Percentiles rank a stretch among this genome's conserved stretches.
Evolutionary conservation across 2,113 vertebrate species (phyloP).

Genomic region (Pelmatolapia mariae): DNA sequence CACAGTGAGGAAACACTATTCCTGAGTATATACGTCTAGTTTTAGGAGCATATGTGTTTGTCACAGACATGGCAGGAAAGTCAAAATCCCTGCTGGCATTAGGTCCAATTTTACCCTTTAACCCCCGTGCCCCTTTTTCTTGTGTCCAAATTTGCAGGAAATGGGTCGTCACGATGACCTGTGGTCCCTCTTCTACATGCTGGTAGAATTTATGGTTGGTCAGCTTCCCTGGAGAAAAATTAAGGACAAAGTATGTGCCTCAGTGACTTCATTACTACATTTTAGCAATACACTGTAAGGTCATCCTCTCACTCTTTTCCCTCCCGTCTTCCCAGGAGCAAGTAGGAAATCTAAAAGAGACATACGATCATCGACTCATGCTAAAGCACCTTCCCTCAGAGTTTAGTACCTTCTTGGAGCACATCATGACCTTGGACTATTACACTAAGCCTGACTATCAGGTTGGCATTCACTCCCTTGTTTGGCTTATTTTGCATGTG

Average conservation of each 20-base stretch:
- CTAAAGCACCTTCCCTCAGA: constrained; percentile 95
- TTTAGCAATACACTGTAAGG: not conserved
- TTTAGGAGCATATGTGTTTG: not conserved
- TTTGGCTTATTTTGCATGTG: not conserved
- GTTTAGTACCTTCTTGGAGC: constrained; percentile 89
- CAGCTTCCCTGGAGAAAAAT: constrained; percentile 98
- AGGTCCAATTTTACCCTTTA: not conserved
- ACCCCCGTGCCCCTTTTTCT: not conserved
- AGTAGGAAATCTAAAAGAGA: constrained; percentile 96
- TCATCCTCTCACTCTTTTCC: not conserved
- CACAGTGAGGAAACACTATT: not conserved
- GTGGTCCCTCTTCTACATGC: constrained; percentile 99
- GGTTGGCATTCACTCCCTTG: constrained; percentile 63
- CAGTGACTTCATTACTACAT: not conserved
- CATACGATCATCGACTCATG: constrained; percentile 93
- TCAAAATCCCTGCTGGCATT: not conserved
- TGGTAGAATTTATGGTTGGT: constrained; percentile 94
- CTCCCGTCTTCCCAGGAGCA: constrained; percentile 79
- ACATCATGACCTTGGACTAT: constrained; percentile 91
- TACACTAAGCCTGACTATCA: constrained; percentile 96
- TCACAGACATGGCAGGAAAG: not conserved
- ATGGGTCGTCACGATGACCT: constrained; percentile 98
- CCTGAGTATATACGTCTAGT: not conserved
- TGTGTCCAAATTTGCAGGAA: constrained; percentile 73
- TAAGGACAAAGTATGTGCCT: constrained; percentile 88